Base-by-base conservation (phyloP, 2,113 vertebrate genomes). In the Alaudala cheleensis region DNA sequence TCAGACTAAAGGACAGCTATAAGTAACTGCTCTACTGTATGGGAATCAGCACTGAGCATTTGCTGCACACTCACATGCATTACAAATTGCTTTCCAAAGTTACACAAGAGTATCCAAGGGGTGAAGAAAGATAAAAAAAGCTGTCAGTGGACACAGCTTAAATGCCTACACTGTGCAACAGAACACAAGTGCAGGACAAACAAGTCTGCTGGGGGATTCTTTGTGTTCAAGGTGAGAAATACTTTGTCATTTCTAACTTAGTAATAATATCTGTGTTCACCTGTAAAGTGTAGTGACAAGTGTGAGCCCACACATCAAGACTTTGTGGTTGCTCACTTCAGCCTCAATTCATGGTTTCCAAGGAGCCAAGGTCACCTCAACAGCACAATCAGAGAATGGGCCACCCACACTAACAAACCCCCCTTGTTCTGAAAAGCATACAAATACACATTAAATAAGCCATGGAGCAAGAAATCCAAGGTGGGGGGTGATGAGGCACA, bases 51-150 rank as follows among this genome's bases (percentile, higher is more conserved):
- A 88, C 42, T 81, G 64, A 34, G 31, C 31, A 81, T 83, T 92
- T 72, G 31, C 80, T 65, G 92, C 67, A 72, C 79, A 95, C 73
- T 92, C 92, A 58, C 81, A 50, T 29, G 77, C 8, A 0, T 80
- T 69, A 82, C 80, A 94, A 82, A 93, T 92, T 94, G 69, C 67
- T 86, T 93, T 86, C 80, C 87, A 62, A 91, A 77, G 79, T 94
- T 91, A 85, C 66, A 60, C 23, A 44, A 51, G 60, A 90, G 61
- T 5, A 77, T 58, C 64, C 34, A 79, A 83, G 69, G 40, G 57
- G 61, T 29, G 39, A 86, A 65, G 72, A 53, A 72, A 54, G 73
- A 78, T 47, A 65, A 86, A 74, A 74, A 89, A 85, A 60, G 12
- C 50, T 76, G 69, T 26, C 42, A 81, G 50, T 29, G 76, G 65